Conservation (phyloP, 37 sponge, comb jelly and placozoan species). For the Oscarella lobularis region DNA sequence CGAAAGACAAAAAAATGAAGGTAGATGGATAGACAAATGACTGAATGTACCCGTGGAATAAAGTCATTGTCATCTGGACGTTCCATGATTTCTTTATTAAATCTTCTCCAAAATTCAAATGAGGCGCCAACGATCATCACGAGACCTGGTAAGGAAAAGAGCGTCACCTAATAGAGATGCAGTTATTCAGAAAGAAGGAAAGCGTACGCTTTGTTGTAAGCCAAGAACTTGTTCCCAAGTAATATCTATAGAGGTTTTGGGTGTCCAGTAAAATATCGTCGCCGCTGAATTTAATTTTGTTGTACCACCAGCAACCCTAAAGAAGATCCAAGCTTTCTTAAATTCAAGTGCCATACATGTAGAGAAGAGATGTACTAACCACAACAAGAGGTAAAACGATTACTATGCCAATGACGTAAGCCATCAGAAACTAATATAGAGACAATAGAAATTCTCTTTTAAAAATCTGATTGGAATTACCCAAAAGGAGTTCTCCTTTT, state of each 20-base stretch:
- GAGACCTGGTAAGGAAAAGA: background rate
- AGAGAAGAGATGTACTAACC: conserved; percentile 32
- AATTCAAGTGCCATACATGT: conserved; percentile 5
- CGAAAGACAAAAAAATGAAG: background rate
- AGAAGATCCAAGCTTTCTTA: too few relatives aligned
- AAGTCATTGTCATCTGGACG: conserved; percentile 2
- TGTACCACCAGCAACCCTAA: conserved; percentile 90
- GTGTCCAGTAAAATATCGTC: conserved; percentile 74
- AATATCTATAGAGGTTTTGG: conserved; percentile 32
- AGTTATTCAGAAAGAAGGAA: too few relatives aligned
- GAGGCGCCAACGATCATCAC: conserved; percentile 25
- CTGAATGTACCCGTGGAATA: background rate
- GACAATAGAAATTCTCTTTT: too few relatives aligned
- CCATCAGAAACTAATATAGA: conserved; percentile 38
- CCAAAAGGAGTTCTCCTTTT: conserved; percentile 67
- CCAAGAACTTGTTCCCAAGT: conserved; percentile 18
- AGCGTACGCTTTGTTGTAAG: conserved; percentile 5
- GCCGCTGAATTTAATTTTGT: conserved; percentile 63
- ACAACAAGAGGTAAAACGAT: conserved; percentile 57
- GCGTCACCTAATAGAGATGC: background rate
- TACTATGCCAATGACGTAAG: conserved; percentile 58
- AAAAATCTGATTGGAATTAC: too few relatives aligned
- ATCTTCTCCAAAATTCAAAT: conserved; percentile 16
- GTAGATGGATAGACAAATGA: background rate
- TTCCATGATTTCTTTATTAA: conserved; percentile 24